These are phyloP conservation scores for Sebastes variabilis DNA, from an alignment of 2,797 vertebrate genomes.

Conservation along the genomic window DNA sequence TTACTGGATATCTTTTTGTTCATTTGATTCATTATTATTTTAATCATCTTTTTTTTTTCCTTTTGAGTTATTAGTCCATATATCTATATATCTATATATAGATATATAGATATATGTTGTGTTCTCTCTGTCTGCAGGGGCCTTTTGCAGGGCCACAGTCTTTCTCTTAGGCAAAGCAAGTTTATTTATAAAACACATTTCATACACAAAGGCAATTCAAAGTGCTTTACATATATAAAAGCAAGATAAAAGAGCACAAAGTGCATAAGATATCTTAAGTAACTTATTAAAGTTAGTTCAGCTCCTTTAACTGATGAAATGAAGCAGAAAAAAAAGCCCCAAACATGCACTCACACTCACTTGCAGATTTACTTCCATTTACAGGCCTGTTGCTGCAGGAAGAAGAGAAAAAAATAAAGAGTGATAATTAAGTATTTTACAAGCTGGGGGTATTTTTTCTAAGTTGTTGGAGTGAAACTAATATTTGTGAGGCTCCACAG, in stretches of 20 bases:
- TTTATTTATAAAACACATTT: too few species aligned
- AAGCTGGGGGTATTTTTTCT: slow-evolving; percentile 35
- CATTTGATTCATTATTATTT: not conserved
- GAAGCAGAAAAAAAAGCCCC: slow-evolving; percentile 1
- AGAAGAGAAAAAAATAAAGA: slow-evolving; percentile 5
- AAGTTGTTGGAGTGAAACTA: slow-evolving; percentile 59
- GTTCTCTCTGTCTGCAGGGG: not conserved
- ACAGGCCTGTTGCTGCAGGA: not conserved
- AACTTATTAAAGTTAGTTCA: not conserved
- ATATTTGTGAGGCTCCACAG: slow-evolving; percentile 32
- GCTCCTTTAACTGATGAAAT: not conserved
- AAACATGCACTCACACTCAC: not conserved
- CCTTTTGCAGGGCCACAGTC: not conserved
- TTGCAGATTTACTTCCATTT: not conserved
- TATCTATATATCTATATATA: too few species aligned
- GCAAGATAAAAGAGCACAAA: too few species aligned
- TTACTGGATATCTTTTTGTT: not conserved
- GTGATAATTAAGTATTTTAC: slow-evolving; percentile 46
- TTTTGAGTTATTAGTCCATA: not conserved
- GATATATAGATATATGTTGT: too few species aligned
- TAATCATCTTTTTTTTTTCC: too few species aligned
- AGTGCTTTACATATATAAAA: too few species aligned
- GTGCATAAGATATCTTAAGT: not conserved
- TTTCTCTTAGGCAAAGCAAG: too few species aligned
- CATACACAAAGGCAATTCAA: too few species aligned